Base-by-base conservation (phyloP, 2,888 invertebrate genomes). In the Eugnorisma glareosa region DNA sequence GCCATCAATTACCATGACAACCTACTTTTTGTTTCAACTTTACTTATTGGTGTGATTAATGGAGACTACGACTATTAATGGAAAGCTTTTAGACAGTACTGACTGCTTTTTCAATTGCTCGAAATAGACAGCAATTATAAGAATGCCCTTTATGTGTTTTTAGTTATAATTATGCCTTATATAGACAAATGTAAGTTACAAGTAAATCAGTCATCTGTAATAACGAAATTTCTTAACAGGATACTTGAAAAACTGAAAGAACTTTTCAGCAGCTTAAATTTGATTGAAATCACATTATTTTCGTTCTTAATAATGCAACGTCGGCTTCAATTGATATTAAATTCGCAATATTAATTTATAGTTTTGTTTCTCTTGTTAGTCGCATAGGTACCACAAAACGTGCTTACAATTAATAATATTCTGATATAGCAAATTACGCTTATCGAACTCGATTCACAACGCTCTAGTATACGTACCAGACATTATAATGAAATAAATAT, bases 1-100 rank as follows among this genome's bases (percentile, higher is more conserved):
- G 90, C 92, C 92, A 94, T 95, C 93, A 94, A 94, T 94, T 93
- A 94, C 89, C 87, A 90, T 91, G 93, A 93, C 92, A 92, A 90
- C 86, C 86, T 73, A 75, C 61, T 86, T 88, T 88, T 88, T 88
- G 72, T 81, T 86, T 48, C 64, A 70, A 75, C 54, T 83, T 85
- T 82, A 81, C 78, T 86, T 82, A 80, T 79, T 87, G 83, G 82
- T 84, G 82, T 87, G 78, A 87, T 83, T 82, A 88, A 87, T 88
- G 77, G 61, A 71, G 57, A 63, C 70, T 48, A 69, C 59, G 81
- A 78, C 67, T 79, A n/a, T 51, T 66, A 71, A 76, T 67, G 73
- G 63, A 84, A 81, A 88, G 79, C 72, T 81, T 79, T 79, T 73
- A 76, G 68, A 86, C 57, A 67, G 69, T 43, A 66, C 67, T 45